Conservation (phyloP, 2,888 invertebrate species). For the Ferdinandea cuprea region DNA sequence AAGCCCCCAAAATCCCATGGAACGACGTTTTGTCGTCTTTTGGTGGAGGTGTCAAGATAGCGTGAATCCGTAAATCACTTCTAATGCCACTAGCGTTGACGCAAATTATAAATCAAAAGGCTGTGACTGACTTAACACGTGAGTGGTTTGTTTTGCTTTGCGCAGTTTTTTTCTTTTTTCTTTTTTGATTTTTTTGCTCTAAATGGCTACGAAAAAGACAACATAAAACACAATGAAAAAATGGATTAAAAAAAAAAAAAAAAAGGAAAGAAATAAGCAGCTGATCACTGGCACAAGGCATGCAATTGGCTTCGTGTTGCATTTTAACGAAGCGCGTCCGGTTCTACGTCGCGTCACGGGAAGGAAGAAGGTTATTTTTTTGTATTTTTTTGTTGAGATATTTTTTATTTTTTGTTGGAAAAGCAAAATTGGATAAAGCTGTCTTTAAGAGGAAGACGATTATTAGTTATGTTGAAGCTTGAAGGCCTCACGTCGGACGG, state of each 20-base stretch:
- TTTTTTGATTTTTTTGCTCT: not conserved
- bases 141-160: slow-evolving; percentile 22
- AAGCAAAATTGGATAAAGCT: slow-evolving; percentile 32
- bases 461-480: slow-evolving; percentile 17
- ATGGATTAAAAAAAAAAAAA: too few relatives aligned
- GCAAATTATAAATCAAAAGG: slow-evolving; percentile 61
- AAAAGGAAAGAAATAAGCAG: slow-evolving; percentile 29
- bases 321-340: slow-evolving; percentile 64
- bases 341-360: slow-evolving; percentile 26
- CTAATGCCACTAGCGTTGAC: slow-evolving; percentile 47
- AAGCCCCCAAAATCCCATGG: slow-evolving; percentile 24
- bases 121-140: slow-evolving; percentile 42
- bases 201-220: not conserved
- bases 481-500: slow-evolving; percentile 1
- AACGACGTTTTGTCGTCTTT: not conserved
- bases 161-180: not conserved
- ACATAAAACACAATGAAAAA: not conserved
- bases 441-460: slow-evolving; percentile 30
- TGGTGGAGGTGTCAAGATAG: slow-evolving; percentile 26
- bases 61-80: slow-evolving; percentile 51
- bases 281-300: slow-evolving; percentile 42
- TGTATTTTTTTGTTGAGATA: slow-evolving; percentile 16
- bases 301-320: slow-evolving; percentile 51
- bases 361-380: slow-evolving; percentile 1
- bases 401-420: not conserved